Evolutionary conservation across 2,888 invertebrate genomes (phyloP), one percentile per base, ranked within the genome.

Genomic region (Drosophila fungiperda): DNA sequence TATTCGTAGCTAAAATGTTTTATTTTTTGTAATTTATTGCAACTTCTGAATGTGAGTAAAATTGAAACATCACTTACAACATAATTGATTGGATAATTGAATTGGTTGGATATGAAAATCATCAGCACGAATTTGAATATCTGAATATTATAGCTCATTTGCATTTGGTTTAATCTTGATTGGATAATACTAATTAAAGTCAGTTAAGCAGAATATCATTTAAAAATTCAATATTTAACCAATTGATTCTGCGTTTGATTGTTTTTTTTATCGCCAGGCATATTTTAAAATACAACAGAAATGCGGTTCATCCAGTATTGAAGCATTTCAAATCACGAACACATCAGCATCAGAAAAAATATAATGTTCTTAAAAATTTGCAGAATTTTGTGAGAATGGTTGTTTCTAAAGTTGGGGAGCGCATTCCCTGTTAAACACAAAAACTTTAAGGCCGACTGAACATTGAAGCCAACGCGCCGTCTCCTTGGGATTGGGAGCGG

Each of bases 361-460:
- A 26, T 50, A 42, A 53, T 45, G 26, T 26, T n/a, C 36, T 9
- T 6, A 58, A 52, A 61, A 68, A 68, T 32, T 60, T 55, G 57
- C 57, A 60, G 54, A 61, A 65, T 74, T 75, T 68, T 59, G 49
- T 42, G 15, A 38, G 64, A 69, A 64, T 49, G 50, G 67, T 64
- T 61, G 29, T 33, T 32, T 42, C 33, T 26, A 70, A 70, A 70
- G 66, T 78, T 67, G 48, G 15, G 15, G 23, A 67, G 53, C 63
- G 53, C 42, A 49, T 74, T 78, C 78, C 53, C 59, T 60, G 54
- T 4, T 73, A 58, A 60, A 45, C 73, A 61, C 40, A 32, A 53
- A 58, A 78, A 79, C 79, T 78, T 74, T 61, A 74, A 64, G 68
- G 33, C 49, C 74, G 48, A 26, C 26, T 45, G 32, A 38, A 20